Evolutionary conservation across 2,797 vertebrate genomes (phyloP).

Genomic region (Rhinatrema bivittatum): DNA sequence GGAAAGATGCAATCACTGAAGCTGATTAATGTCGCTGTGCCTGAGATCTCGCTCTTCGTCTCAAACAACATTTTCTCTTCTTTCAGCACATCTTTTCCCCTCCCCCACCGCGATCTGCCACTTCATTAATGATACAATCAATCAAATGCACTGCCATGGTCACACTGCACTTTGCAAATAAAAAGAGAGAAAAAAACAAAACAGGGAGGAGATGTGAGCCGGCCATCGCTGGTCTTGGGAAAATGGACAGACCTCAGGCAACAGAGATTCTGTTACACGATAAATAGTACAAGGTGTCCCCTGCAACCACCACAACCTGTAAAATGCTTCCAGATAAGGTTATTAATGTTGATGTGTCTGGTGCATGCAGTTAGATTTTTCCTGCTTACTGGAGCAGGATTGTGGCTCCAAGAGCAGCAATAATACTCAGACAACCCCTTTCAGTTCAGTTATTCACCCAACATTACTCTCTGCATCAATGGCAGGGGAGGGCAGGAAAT

Average conservation of each 20-base stretch:
- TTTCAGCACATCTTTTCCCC: conserved; percentile 7
- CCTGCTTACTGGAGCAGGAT: conserved; percentile 18
- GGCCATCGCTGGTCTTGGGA: neutral
- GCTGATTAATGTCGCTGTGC: neutral
- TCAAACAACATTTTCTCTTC: too few relatives aligned
- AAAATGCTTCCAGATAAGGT: neutral
- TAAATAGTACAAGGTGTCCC: neutral
- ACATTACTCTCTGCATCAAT: too few relatives aligned
- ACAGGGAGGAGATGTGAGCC: too few relatives aligned
- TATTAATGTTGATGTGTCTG: neutral
- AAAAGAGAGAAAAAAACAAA: too few relatives aligned
- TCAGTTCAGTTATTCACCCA: too few relatives aligned
- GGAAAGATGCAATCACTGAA: too few relatives aligned
- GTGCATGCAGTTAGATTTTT: rapidly evolving
- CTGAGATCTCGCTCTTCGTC: too few relatives aligned
- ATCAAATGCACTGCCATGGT: neutral
- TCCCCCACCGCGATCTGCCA: conserved; percentile 18
- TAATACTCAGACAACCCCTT: neutral
- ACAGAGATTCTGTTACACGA: neutral
- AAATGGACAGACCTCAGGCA: too few relatives aligned
- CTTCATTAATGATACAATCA: neutral
- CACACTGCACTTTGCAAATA: rapidly evolving
- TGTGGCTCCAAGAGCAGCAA: neutral
- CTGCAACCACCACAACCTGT: neutral
- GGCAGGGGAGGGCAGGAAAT: too few relatives aligned